Evolutionary conservation across 2,797 vertebrate genomes (phyloP).

Genomic region (Phrynocephalus vlangalii): DNA sequence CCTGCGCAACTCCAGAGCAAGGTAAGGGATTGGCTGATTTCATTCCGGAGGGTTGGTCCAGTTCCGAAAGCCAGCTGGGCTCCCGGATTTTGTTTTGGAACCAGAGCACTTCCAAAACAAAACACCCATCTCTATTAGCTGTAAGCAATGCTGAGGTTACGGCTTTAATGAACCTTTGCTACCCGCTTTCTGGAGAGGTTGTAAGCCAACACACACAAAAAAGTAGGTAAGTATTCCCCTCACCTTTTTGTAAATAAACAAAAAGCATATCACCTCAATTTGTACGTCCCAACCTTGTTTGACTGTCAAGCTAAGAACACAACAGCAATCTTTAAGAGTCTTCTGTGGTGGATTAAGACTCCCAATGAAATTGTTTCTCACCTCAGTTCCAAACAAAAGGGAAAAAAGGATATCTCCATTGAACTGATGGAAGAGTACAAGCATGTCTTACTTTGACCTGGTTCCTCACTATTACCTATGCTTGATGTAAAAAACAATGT

Average conservation of each 20-base stretch:
- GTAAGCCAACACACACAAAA: neutral
- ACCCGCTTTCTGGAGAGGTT: neutral
- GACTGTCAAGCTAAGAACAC: slow-evolving; percentile 1
- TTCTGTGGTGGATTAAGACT: neutral
- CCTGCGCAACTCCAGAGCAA: too few relatives aligned
- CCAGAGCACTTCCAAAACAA: too few relatives aligned
- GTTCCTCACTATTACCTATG: neutral
- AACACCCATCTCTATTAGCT: neutral
- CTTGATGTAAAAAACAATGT: neutral
- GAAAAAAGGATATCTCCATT: slow-evolving; percentile 13
- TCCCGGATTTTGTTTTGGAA: too few relatives aligned
- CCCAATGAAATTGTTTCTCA: slow-evolving; percentile 9
- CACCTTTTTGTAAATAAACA: neutral
- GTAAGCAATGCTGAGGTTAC: neutral
- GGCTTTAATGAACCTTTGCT: neutral
- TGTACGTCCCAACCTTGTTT: neutral
- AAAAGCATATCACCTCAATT: neutral
- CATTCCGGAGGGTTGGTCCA: too few relatives aligned
- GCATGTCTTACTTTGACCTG: neutral
- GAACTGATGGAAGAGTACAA: neutral
- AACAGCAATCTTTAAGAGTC: neutral
- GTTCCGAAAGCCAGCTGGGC: too few relatives aligned
- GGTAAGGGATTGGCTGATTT: too few relatives aligned
- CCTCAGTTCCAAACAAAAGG: neutral
- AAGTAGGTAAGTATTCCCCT: neutral